Evolutionary conservation across 2,797 vertebrate genomes (phyloP), one percentile per base, ranked within the genome.

Genomic region (Nannoperca australis): DNA sequence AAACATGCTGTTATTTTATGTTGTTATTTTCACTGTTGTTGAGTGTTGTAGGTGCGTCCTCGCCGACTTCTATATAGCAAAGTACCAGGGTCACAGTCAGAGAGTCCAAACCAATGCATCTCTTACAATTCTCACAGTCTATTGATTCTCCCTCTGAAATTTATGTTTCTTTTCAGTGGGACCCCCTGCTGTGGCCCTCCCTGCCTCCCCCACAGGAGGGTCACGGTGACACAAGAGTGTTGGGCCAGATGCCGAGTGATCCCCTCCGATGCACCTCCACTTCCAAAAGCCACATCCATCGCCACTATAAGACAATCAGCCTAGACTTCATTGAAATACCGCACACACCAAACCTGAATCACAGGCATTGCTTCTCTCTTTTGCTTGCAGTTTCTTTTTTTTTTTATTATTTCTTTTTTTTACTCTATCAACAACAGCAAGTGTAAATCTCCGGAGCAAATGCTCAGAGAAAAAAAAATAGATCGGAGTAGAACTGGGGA

Each of bases 81-180:
- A 90, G 83, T 71, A 79, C 62, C 62, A 13, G 74, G 85, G 83
- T 90, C 88, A 77, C 89, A 91, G 89, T 90, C 90, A 90, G 70
- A 88, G 84, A 89, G 86, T 92, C 88, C 88, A 86, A 92, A 89
- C 91, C 83, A 85, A 93, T 93, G 92, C 91, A 88, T 92, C 91
- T 94, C 90, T 89, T 89, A 88, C 92, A 91, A 92, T 92, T 91
- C 93, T 93, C 92, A 89, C 92, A 88, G 82, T 93, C 91, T 93
- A 94, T 94, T 94, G 93, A 95, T 94, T 95, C 88, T 73, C 13
- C n/a, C 84, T 92, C 95, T 94, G 94, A 96, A 96, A 96, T 96
- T 95, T 95, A 94, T 94, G 93, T 93, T 92, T 86, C 88, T 92
- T 96, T 96, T 95, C 83, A 88, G 90, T 72, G 76, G 73, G 84